Evolutionary conservation across 2,797 vertebrate species (phyloP), one percentile per base, ranked within the genome.

Genomic region (Phrynocephalus vlangalii): DNA sequence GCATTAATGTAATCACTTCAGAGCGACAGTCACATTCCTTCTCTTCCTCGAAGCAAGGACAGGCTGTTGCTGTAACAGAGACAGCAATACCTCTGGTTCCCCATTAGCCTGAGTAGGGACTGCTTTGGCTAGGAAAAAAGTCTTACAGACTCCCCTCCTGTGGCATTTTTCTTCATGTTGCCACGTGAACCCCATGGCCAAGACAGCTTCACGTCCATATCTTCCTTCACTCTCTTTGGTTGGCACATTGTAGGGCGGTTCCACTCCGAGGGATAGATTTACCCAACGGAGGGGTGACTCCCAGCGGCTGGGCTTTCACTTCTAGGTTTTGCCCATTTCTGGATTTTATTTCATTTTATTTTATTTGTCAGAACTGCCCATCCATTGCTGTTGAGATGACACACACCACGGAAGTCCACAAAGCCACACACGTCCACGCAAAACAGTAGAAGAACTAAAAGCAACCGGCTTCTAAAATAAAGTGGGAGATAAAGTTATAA

Each of bases 31-130:
- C 38, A 60, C 88, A 28, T 26, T 70, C 44, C 44, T 60, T 75
- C 56, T 50, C 24, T 84, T 79, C 68, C 20, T 90, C 13, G 52
- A 16, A 78, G 67, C 6, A 50, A 87, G 30, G 82, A 60, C 84
- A 66, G 38, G 44, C 38, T 85, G 52, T 48, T 71, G 28, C 79
- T n/a, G n/a, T 24, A 5, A 44, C 73, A 50, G 20, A 44, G 33
- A 60, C 72, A 56, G 26, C 89, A 86, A 72, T 52, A 15, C 38
- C 52, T 26, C 75, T 26, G 44, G 28, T 50, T 6, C 9, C 73
- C 63, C 30, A 68, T 60, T 85, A 4, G 75, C 22, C 78, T 78
- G 70, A 20, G 72, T 77, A 38, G 83, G 66, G 7, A 38, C 38
- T 60, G 28, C 56, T 48, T 67, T 66, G 26, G 66, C 9, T 44